Base-by-base conservation (phyloP, 1,140 invertebrate genomes). In the Nephila pilipes region DNA sequence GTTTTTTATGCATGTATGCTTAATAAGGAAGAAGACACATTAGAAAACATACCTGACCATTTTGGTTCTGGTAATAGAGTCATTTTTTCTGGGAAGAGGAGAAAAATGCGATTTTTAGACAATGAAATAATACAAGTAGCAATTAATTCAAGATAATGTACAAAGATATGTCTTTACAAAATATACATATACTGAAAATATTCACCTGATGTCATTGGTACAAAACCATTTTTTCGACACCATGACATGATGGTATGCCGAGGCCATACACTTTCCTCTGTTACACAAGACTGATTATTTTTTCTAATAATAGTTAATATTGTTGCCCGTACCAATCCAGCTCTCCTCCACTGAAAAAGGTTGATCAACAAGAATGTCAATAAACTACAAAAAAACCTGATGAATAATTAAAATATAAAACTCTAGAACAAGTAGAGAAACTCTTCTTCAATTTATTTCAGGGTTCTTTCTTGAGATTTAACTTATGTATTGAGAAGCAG, bases 161-260 rank as follows among this genome's bases (percentile, higher is more conserved):
- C 8, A 25, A 65, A 29, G 0, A 12, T n/a, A 25, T 29, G 2
- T 63, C 2, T 65, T 65, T 65, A 14, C 0, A 38, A 85, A 57
- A 25, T 58, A 85, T 63, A n/a, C 5, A 63, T n/a, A 25, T 63
- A 63, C 20, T 75, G 54, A 29, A 88, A 79, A 22, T 85, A 81
- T n/a, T 94, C 94, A 92, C 90, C 90, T 58, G 90, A 29, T 10
- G n/a, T 32, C 90, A 92, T 85, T 38, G 95, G 95, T 87, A 94
- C 96, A 81, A 96, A 96, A 2, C 96, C 96, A 93, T 96, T 95
- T 32, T 95, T 93, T 93, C 96, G 95, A 81, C 96, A 95, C 96
- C 96, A 96, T 3, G 95, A 94, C 69, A 96, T 95, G 81, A 96
- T 96, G 94, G 96, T 95, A 94, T 96, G 96, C 0, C 95, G 94